phyloP scores from a whole-genome alignment of 2,888 invertebrate species.

The Celastrina argiolus region DNA sequence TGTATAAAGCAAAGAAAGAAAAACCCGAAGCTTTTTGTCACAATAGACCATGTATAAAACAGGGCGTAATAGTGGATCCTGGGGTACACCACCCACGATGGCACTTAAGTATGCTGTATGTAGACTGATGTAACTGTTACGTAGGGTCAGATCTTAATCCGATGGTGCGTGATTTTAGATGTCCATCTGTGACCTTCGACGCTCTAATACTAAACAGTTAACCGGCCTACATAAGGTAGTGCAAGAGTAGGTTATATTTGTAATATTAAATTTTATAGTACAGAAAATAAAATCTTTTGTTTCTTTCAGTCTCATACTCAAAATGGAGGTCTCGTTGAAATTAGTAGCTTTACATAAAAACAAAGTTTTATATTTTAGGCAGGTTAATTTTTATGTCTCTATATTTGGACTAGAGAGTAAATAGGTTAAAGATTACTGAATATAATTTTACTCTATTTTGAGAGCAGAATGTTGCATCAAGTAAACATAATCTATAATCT shows the following conservation, averaged over 20 bases:
- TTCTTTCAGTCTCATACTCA: too few relatives aligned
- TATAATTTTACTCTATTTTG: background rate
- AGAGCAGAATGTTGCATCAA: background rate
- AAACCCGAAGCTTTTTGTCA: background rate
- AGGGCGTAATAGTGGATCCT: background rate
- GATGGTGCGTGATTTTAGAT: slow-evolving; percentile 22
- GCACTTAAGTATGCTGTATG: slow-evolving; percentile 17
- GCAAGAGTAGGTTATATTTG: background rate
- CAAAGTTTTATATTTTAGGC: too few relatives aligned
- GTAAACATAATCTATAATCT: background rate
- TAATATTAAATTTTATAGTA: too few relatives aligned
- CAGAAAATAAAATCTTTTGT: too few relatives aligned
- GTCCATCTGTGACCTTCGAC: slow-evolving; percentile 4
- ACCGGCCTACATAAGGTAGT: background rate
- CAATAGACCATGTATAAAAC: background rate
- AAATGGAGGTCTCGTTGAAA: too few relatives aligned
- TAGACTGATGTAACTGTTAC: slow-evolving; percentile 18
- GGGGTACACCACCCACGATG: slow-evolving; percentile 18
- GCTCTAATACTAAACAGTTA: slow-evolving; percentile 18
- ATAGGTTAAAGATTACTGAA: too few relatives aligned
- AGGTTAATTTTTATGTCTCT: too few relatives aligned
- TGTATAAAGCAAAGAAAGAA: too few relatives aligned
- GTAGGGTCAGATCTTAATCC: slow-evolving; percentile 19
- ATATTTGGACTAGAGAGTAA: too few relatives aligned
- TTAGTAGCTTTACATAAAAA: too few relatives aligned